Base-by-base conservation (phyloP, 2,797 vertebrate species). In the Rhinophrynus dorsalis region DNA sequence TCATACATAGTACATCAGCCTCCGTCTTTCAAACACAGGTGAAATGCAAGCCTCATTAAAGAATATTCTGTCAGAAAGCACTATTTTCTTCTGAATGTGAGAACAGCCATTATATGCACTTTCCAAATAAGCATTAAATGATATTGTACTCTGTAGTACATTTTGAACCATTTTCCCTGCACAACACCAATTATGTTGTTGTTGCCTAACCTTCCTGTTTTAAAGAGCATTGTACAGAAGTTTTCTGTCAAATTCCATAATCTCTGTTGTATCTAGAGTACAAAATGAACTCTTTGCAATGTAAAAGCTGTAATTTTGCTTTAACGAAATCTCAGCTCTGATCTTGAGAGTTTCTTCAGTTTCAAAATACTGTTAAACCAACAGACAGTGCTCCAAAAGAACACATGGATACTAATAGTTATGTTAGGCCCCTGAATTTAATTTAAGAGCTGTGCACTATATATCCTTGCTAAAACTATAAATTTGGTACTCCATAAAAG, bases 141-240 rank as follows among this genome's bases (percentile, higher is more conserved):
- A 82, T 85, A 86, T 66, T 56, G 38, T 61, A 81, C 76, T 77
- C 82, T 74, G 76, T 85, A 85, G 78, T 79, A 77, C 65, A 60
- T 80, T 80, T 80, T 24, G 47, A 81, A 78, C 75, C 78, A 79
- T 84, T 84, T 79, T 77, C 67, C 63, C 55, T n/a, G 69, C 68
- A 76, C 21, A 18, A 74, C 65, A 78, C 81, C 79, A 80, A 82
- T 69, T 80, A 81, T 2, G 18, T 50, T 64, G 18, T 50, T 64
- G 48, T 69, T 74, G 52, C 74, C 17, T 47, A 80, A 82, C 72
- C 76, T 75, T 73, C 50, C 52, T 78, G 76, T 66, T 74, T 70
- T 58, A 45, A 82, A 76, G 51, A 75, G 77, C 77, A 63, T 66
- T 74, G 72, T 58, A 50, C 35, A 32, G 51, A 44, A 24, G 69